These are phyloP conservation scores for Nomada goodeniana DNA, from an alignment of 2,888 invertebrate species.

Conservation along the genomic window DNA sequence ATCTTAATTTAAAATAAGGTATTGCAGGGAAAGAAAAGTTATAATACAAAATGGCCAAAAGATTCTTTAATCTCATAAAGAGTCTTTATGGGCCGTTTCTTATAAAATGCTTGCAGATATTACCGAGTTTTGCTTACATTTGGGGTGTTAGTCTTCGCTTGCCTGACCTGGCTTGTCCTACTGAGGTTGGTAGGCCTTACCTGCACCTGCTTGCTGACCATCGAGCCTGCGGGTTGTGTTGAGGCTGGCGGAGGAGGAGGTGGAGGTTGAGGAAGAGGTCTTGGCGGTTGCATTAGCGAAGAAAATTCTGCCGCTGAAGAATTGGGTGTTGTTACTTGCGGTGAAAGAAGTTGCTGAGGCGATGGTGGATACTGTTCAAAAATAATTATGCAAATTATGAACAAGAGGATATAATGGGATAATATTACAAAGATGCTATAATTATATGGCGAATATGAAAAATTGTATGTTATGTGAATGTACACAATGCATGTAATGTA, in stretches of 20 bases:
- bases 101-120: conserved; percentile 76
- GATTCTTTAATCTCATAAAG: too few species aligned
- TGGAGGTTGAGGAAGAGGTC: conserved; percentile 84
- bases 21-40: not conserved
- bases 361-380: conserved; percentile 89
- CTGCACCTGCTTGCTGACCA: conserved; percentile 88
- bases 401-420: conserved; percentile 6
- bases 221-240: conserved; percentile 83
- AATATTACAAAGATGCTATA: conserved; percentile 11
- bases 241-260: conserved; percentile 84
- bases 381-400: conserved; percentile 35
- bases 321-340: conserved; percentile 85
- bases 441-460: not conserved
- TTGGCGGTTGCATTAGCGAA: conserved; percentile 84
- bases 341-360: conserved; percentile 87
- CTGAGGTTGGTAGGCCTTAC: conserved; percentile 85
- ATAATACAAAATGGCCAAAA: not conserved
- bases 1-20: not conserved
- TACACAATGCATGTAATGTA: too few species aligned
- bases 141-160: conserved; percentile 85
- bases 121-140: conserved; percentile 83
- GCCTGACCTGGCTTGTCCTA: conserved; percentile 85
- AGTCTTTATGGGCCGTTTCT: conserved; percentile 63
- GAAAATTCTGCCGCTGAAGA: conserved; percentile 84
- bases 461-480: not conserved